A percentile compares a stretch with the other conserved stretches of the same genome.
These are phyloP conservation scores for Drosophila rubida DNA, from an alignment of 2,888 invertebrate genomes.

Conservation along the genomic window DNA sequence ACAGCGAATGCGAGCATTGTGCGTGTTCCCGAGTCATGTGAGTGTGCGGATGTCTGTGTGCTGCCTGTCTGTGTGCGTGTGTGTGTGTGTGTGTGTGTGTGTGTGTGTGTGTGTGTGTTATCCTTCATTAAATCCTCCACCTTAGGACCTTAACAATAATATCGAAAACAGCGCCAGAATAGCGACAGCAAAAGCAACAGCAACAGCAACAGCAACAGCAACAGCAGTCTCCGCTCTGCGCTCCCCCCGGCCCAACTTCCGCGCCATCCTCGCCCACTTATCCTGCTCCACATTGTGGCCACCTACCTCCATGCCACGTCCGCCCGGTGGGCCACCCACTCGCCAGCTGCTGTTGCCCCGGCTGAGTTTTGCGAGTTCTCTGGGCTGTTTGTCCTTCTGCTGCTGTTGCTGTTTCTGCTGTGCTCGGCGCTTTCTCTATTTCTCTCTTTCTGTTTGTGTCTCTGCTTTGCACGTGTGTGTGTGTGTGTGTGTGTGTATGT, in stretches of 20 bases:
- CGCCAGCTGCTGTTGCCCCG: background rate
- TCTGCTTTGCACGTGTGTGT: constrained; percentile 50
- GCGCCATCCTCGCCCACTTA: constrained; percentile 6
- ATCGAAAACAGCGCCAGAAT: constrained; percentile 65
- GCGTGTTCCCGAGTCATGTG: constrained; percentile 17
- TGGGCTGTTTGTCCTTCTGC: constrained; percentile 30
- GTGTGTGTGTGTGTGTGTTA: constrained; percentile 52
- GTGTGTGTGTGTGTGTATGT: background rate
- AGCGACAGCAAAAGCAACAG: constrained; percentile 47
- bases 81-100: constrained; percentile 13
- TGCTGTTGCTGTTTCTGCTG: constrained; percentile 26
- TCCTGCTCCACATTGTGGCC: constrained; percentile 41
- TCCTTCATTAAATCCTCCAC: constrained; percentile 79
- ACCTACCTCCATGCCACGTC: background rate
- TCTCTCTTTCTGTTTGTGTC: constrained; percentile 11
- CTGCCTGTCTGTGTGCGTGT: constrained; percentile 26
- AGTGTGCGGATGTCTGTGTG: constrained; percentile 9
- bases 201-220: no score
- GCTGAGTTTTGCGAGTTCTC: constrained; percentile 24
- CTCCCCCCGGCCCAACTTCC: background rate
- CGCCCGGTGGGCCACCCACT: background rate
- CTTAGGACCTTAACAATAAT: constrained; percentile 69
- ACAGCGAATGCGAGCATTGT: constrained; percentile 27
- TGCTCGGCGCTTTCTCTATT: constrained; percentile 32
- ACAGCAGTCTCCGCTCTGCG: constrained; percentile 4